phyloP scores from a whole-genome alignment of 1,140 invertebrate species.

The Drosophila triauraria region DNA sequence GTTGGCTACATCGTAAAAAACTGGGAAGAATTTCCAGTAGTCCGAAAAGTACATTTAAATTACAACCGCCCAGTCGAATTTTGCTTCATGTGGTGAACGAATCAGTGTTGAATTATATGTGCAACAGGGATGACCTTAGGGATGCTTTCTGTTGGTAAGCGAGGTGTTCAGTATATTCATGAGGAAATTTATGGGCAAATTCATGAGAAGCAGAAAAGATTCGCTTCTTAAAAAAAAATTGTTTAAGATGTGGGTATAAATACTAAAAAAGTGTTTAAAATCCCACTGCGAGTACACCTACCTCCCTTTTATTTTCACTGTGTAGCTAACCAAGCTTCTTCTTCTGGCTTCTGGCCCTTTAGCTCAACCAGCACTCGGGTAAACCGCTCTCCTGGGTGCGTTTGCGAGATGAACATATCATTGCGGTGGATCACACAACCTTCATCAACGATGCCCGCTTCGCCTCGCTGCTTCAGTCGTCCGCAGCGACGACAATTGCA shows the following conservation, averaged over 20 bases:
- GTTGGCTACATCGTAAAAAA: slow-evolving; percentile 4
- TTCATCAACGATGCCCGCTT: slow-evolving; percentile 96
- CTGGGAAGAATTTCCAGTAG: not conserved
- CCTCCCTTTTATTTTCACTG: not conserved
- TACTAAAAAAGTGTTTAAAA: no score
- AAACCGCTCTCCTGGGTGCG: slow-evolving; percentile 96
- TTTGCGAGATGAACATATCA: slow-evolving; percentile 93
- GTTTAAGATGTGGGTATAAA: no score
- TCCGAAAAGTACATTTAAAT: not conserved
- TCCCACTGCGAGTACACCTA: no score
- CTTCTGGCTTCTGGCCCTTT: slow-evolving; percentile 4
- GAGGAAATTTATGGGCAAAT: no score
- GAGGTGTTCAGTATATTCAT: no score
- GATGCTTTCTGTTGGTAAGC: no score
- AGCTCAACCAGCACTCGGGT: slow-evolving; percentile 86
- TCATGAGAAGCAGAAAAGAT: no score
- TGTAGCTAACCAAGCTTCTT: slow-evolving; percentile 2
- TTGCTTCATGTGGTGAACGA: no score
- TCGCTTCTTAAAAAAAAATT: no score
- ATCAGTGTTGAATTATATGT: no score
- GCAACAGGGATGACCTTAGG: no score
- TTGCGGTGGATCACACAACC: slow-evolving; percentile 92
- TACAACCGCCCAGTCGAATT: no score
- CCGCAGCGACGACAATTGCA: slow-evolving; percentile 14
- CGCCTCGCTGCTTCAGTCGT: slow-evolving; percentile 90